A percentile compares a stretch with the other conserved stretches of the same genome.
Conservation (phyloP, 2,113 vertebrate species). For the Podarcis muralis region DNA sequence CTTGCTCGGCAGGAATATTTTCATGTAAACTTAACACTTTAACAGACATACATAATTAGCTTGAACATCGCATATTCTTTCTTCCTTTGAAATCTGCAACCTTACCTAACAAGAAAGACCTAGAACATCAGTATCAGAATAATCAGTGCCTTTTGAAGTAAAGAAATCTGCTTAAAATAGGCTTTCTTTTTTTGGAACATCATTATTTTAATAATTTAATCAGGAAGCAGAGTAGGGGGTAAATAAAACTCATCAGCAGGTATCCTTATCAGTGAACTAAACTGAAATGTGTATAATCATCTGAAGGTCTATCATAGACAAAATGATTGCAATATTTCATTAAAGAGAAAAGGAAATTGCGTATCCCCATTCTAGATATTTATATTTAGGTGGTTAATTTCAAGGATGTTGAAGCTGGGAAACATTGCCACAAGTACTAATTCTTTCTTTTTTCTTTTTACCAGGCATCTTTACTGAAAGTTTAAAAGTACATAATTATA, state of each 20-base stretch:
- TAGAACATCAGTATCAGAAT: slow-evolving; percentile 18
- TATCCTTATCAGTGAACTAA: slow-evolving; percentile 64
- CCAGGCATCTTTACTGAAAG: too few species aligned
- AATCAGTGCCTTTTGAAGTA: slow-evolving; percentile 45
- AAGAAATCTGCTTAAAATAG: slow-evolving; percentile 42
- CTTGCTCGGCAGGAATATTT: background rate
- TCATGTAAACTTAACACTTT: background rate
- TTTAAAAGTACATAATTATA: too few species aligned
- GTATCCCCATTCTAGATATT: slow-evolving; percentile 54
- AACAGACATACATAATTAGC: background rate
- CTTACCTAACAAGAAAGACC: background rate
- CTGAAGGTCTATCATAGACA: slow-evolving; percentile 59
- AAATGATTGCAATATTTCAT: slow-evolving; percentile 53
- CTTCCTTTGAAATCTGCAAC: background rate
- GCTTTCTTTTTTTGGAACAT: slow-evolving; percentile 45
- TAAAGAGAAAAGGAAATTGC: slow-evolving; percentile 53
- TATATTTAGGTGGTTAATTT: slow-evolving; percentile 57
- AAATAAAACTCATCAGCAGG: slow-evolving; percentile 70
- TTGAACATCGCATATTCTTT: background rate
- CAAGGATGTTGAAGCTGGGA: slow-evolving; percentile 52
- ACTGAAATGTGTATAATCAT: slow-evolving; percentile 41
- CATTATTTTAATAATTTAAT: slow-evolving; percentile 69
- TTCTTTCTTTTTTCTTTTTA: too few species aligned
- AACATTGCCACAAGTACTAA: slow-evolving; percentile 61
- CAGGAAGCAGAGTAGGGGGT: slow-evolving; percentile 63